phyloP scores from a whole-genome alignment of 1,140 invertebrate species.

The Drosophila orena region DNA sequence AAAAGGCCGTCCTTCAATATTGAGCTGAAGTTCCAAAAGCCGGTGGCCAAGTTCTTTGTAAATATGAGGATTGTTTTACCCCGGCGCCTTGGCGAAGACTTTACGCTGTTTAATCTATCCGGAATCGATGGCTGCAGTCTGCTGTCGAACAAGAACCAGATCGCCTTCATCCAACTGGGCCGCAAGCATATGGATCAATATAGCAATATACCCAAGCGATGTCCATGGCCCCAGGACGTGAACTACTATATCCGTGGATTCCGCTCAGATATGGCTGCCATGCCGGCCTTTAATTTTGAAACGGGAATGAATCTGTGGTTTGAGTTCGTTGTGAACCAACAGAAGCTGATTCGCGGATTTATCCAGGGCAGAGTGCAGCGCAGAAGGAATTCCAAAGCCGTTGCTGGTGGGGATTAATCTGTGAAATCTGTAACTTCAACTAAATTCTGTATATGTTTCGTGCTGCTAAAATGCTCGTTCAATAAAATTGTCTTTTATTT shows the following conservation, averaged over 20 bases:
- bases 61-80: slow-evolving; percentile 54
- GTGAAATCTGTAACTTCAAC: background rate
- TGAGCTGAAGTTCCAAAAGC: slow-evolving; percentile 49
- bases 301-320: slow-evolving; percentile 53
- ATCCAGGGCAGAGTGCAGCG: slow-evolving; percentile 38
- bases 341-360: slow-evolving; percentile 57
- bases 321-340: slow-evolving; percentile 48
- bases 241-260: slow-evolving; percentile 54
- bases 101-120: slow-evolving; percentile 51
- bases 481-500: background rate
- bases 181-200: slow-evolving; percentile 42
- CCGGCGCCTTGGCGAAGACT: slow-evolving; percentile 13
- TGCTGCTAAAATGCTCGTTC: background rate
- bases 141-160: slow-evolving; percentile 61
- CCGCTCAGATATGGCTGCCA: slow-evolving; percentile 56
- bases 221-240: slow-evolving; percentile 46
- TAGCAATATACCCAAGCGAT: slow-evolving; percentile 44
- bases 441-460: background rate
- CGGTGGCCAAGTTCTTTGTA: slow-evolving; percentile 43
- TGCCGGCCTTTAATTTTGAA: slow-evolving; percentile 59
- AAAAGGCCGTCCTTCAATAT: slow-evolving; percentile 48
- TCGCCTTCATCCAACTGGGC: slow-evolving; percentile 48
- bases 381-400: slow-evolving; percentile 15
- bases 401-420: slow-evolving; percentile 10
- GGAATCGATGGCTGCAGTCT: slow-evolving; percentile 57